Evolutionary conservation across 2,113 vertebrate species (phyloP).

Genomic region (Neofelis nebulosa): DNA sequence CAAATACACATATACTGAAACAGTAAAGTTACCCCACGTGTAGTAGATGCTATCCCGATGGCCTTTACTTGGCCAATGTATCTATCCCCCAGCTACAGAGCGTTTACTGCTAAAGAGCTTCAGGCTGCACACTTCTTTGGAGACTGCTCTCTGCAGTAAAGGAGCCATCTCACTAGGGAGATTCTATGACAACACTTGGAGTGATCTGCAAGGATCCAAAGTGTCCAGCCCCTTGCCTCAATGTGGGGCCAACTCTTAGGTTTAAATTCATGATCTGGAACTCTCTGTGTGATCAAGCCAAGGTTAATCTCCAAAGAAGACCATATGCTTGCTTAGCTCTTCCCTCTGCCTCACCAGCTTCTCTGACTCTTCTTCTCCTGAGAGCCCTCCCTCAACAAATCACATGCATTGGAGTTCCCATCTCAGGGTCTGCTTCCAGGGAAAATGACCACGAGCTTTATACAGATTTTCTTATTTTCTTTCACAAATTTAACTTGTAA

Average conservation of each 20-base stretch:
- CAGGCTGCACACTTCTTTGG: neutral
- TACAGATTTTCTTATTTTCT: neutral
- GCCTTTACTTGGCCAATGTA: neutral
- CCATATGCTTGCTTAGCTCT: neutral
- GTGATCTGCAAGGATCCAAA: neutral
- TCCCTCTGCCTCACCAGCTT: fast-evolving
- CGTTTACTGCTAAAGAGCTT: neutral
- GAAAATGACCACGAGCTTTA: neutral
- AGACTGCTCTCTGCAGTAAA: neutral
- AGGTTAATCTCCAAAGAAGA: neutral
- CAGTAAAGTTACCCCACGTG: neutral
- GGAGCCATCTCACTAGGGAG: neutral
- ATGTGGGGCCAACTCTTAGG: neutral
- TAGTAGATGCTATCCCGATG: neutral
- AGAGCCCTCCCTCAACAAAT: neutral
- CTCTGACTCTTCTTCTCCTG: neutral
- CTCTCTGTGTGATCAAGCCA: neutral
- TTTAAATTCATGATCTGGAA: neutral
- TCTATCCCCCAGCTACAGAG: neutral
- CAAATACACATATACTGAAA: neutral
- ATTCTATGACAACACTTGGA: neutral
- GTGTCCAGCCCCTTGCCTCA: neutral
- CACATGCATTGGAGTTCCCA: neutral
- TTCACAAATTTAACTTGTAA: neutral
- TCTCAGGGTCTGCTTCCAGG: neutral